These are phyloP conservation scores for Elephas maximus DNA, from an alignment of 2,113 vertebrate genomes.

Conservation along the genomic window DNA sequence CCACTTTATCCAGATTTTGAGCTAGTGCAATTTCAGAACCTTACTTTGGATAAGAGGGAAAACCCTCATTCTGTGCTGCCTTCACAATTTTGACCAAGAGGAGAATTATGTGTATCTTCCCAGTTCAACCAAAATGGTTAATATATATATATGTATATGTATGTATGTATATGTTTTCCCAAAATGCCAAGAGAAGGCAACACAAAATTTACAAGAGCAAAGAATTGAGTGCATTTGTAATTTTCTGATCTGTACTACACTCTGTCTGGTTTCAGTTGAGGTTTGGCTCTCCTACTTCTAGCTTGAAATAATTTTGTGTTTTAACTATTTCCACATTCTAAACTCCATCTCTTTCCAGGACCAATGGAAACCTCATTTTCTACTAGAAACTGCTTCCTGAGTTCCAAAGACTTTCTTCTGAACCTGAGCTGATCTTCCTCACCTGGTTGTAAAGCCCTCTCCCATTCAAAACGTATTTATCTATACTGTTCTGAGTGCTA, in stretches of 20 bases:
- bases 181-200: background rate
- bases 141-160: too few species aligned
- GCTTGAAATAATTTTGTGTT: background rate
- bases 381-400: background rate
- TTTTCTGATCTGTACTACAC: background rate
- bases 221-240: background rate
- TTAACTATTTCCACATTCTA: background rate
- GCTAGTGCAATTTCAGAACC: background rate
- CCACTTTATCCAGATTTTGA: background rate
- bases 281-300: background rate
- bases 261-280: background rate
- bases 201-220: background rate
- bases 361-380: background rate
- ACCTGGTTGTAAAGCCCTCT: background rate
- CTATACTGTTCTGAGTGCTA: background rate
- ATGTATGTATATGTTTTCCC: background rate
- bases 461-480: background rate
- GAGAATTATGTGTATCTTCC: background rate
- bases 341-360: background rate
- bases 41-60: background rate
- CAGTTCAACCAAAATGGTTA: background rate
- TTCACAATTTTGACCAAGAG: conserved; percentile 11
- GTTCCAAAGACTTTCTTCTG: background rate
- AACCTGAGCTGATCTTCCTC: background rate
- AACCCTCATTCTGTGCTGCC: background rate